These are phyloP conservation scores for Laticauda colubrina DNA, from an alignment of 2,113 vertebrate genomes.

Conservation along the genomic window DNA sequence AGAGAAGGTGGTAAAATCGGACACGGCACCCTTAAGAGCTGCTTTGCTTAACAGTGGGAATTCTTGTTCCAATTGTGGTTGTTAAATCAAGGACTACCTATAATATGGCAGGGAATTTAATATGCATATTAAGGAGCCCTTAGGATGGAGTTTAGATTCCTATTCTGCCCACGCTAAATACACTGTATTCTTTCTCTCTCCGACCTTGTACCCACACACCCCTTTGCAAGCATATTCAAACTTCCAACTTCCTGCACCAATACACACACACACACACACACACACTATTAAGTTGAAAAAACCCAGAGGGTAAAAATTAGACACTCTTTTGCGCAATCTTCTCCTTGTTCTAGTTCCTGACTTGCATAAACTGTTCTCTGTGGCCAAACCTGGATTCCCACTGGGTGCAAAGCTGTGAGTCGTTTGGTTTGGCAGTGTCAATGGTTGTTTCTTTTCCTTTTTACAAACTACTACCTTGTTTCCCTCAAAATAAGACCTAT, in stretches of 20 bases:
- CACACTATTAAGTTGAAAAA: background rate
- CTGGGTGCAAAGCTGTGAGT: rapidly evolving
- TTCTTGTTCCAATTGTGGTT: background rate
- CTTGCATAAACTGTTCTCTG: background rate
- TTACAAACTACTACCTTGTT: background rate
- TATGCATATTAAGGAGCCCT: background rate
- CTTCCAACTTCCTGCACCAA: background rate
- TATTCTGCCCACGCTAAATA: background rate
- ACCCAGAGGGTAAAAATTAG: background rate
- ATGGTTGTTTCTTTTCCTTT: background rate
- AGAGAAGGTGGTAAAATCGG: background rate
- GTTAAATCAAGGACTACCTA: background rate
- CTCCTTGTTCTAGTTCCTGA: background rate
- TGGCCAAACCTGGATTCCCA: background rate
- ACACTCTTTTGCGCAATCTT: background rate
- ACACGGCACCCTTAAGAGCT: background rate
- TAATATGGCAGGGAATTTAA: background rate
- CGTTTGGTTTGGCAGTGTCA: too few relatives aligned
- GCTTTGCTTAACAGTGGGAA: background rate
- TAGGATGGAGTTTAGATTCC: background rate
- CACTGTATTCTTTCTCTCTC: background rate
- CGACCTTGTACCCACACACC: background rate
- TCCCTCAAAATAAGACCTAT: too few relatives aligned
- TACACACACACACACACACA: background rate
- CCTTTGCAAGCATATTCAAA: background rate